Base-by-base conservation (phyloP, 2,113 vertebrate species). In the Festucalex cinctus region DNA sequence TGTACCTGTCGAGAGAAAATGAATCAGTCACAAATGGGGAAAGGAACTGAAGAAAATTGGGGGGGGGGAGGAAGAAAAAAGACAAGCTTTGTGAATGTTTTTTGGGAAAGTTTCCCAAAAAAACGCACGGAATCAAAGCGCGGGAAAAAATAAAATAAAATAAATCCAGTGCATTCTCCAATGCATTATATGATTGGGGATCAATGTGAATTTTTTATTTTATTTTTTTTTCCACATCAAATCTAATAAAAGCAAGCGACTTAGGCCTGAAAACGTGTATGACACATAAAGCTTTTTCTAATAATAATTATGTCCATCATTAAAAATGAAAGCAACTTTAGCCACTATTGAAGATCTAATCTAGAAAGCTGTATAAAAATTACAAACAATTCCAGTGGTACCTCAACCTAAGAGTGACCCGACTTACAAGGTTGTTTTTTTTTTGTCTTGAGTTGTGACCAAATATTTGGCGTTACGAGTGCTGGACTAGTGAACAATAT, bases 1-100 rank as follows among this genome's bases (percentile, higher is more conserved):
- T 82, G 67, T 64, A 84, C 69, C 86, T 88, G 71, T 5, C 24
- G 44, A 76, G 24, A 77, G 68, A 68, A 72, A 68, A 72, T 0
- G 16, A 5, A 68, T 13, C 26, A 24, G 61, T 84, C 20, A 80
- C 59, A 65, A 0, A 24, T 4, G 28, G 20, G 60, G n/a, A n/a
- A n/a, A n/a, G n/a, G n/a, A n/a, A n/a, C n/a, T n/a, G n/a, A 0
- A 17, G 20, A 9, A 17, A 13, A 41, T 43, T 20, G 14, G 24
- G 5, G 1, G 28, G 51, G 37, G 16, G 48, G 20, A 5, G 20
- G 35, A 22, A 70, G n/a, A n/a, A 17, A 46, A 49, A 59, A 26
- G 0, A 28, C 32, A 19, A 36, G 28, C 1, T 67, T 41, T 16
- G n/a, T 43, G 28, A 35, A 64, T 51, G 35, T 60, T 60, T 60